Evolutionary conservation across 1,140 invertebrate genomes (phyloP).

Genomic region (Liolophura sinensis): DNA sequence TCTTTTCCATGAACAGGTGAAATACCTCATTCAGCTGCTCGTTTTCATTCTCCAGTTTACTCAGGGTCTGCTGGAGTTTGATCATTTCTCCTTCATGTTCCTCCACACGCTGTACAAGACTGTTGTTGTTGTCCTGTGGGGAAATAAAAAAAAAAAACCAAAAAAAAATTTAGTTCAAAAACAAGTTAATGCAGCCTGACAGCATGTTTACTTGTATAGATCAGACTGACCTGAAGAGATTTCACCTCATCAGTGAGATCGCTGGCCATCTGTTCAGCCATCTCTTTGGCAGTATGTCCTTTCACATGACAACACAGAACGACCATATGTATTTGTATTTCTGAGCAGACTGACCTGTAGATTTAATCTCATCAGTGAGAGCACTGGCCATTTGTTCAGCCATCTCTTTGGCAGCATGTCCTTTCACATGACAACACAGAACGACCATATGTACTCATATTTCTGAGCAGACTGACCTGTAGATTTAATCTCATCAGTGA

Average conservation of each 20-base stretch:
- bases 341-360: conserved; percentile 25
- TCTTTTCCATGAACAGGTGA: background rate
- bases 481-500: conserved; percentile 39
- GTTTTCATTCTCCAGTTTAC: conserved; percentile 33
- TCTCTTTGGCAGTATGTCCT: background rate
- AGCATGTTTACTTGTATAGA: no score
- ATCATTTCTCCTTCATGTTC: conserved; percentile 37
- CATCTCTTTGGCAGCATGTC: conserved; percentile 11
- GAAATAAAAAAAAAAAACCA: conserved; percentile 10
- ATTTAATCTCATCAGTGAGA: conserved; percentile 36
- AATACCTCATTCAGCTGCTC: conserved; percentile 29
- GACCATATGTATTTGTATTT: background rate
- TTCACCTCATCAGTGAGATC: conserved; percentile 37
- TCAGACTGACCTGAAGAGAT: conserved; percentile 27
- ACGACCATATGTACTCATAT: background rate
- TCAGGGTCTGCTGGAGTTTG: conserved; percentile 29
- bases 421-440: background rate
- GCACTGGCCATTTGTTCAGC: conserved; percentile 33
- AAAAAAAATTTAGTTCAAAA: background rate
- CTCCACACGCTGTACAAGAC: conserved; percentile 24
- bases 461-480: conserved; percentile 19
- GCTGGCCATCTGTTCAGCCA: conserved; percentile 35
- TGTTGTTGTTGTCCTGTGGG: conserved; percentile 24
- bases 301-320: background rate
- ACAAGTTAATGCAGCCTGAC: no score